phyloP scores from a whole-genome alignment of 2,113 vertebrate genomes.

The Perca fluviatilis region DNA sequence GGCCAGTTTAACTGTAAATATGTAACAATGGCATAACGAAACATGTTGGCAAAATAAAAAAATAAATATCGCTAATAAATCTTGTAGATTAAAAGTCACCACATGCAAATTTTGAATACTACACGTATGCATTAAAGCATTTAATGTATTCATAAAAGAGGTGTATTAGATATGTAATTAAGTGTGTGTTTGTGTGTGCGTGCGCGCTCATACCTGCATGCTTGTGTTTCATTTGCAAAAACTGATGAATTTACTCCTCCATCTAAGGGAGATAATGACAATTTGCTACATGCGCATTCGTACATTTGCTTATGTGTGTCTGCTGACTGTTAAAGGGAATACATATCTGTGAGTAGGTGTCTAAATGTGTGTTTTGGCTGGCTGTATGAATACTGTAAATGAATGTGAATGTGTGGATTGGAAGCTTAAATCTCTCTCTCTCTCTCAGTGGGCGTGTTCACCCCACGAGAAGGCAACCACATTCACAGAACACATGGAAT shows the following conservation, averaged over 20 bases:
- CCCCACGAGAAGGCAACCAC: conserved; percentile 51
- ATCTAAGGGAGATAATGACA: background rate
- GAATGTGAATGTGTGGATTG: background rate
- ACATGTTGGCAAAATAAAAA: background rate
- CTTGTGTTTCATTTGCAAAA: background rate
- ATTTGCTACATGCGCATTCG: background rate
- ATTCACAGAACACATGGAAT: conserved; percentile 45
- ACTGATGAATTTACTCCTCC: background rate
- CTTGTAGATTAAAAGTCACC: background rate
- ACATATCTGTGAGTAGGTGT: background rate
- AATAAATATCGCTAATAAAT: background rate
- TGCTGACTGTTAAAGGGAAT: background rate
- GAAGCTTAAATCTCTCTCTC: conserved; percentile 23
- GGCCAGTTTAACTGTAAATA: background rate
- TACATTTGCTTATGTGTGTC: background rate
- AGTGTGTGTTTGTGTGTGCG: background rate
- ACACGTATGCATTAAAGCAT: background rate
- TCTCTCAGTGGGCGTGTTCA: conserved; percentile 26
- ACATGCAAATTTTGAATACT: background rate
- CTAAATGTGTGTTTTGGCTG: background rate
- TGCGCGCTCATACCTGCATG: background rate
- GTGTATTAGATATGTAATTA: background rate
- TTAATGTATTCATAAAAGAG: background rate
- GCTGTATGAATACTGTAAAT: background rate
- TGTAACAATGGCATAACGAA: background rate